Conservation (phyloP, 92 coral and sea anemone genomes). For the Palythoa caribaeorum region DNA sequence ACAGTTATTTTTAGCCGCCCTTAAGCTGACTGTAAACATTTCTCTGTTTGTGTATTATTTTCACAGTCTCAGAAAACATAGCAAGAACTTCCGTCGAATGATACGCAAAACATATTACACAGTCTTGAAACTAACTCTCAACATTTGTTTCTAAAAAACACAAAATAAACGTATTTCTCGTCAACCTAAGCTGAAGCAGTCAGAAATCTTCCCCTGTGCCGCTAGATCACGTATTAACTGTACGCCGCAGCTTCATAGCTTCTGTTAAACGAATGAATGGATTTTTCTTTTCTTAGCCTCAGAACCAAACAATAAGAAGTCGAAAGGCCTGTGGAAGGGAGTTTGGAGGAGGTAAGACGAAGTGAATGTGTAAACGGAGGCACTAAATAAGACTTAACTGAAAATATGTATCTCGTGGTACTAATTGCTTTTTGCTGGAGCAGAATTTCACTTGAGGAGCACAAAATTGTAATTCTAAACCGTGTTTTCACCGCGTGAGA, state of each 20-base stretch:
- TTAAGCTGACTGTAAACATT: constrained; percentile 46
- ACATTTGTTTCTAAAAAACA: not conserved
- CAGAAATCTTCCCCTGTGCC: not conserved
- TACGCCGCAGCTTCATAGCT: constrained; percentile 28
- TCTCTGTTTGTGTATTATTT: constrained; percentile 37
- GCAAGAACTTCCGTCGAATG: constrained; percentile 36
- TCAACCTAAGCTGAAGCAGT: no score
- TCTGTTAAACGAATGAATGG: constrained; percentile 29
- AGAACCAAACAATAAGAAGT: constrained; percentile 23
- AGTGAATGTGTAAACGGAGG: not conserved
- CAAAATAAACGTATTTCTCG: not conserved
- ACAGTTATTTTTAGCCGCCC: constrained; percentile 44
- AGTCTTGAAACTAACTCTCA: not conserved
- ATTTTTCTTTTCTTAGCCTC: constrained; percentile 34
- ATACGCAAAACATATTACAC: not conserved
- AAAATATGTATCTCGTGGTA: constrained; percentile 20
- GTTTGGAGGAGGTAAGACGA: constrained; percentile 25
- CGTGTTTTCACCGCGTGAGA: constrained; percentile 37
- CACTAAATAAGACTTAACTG: not conserved
- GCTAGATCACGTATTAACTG: constrained; percentile 20
- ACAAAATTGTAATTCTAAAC: constrained; percentile 33
- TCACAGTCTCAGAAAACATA: constrained; percentile 20
- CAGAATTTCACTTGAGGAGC: constrained; percentile 30
- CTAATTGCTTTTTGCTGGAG: constrained; percentile 48
- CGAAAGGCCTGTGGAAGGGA: constrained; percentile 1